Evolutionary conservation across 2,888 invertebrate species (phyloP), one percentile per base, ranked within the genome.

Genomic region (Erynnis tages): DNA sequence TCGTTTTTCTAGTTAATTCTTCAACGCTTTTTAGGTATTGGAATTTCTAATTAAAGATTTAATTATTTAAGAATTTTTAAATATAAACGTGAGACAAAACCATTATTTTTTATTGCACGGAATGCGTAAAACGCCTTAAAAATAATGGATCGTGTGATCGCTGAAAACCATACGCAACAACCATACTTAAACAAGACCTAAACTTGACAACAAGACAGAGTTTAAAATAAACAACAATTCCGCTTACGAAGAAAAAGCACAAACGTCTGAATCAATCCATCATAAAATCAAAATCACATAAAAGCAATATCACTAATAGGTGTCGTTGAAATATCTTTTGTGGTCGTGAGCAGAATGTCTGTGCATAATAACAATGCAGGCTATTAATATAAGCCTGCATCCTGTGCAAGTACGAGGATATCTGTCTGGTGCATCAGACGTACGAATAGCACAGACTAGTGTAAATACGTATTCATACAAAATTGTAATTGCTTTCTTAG

Each of bases 341-440:
- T 2, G 37, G 7, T 44, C 52, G 52, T 52, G 52, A 52, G 10
- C 27, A 14, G 52, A 44, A 38, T 52, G 23, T 30, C n/a, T 25
- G 34, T 37, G 37, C 44, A 52, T 52, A 38, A 48, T 35, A 38
- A 37, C 50, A 44, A 52, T 37, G 49, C 32, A 29, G 10, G 52
- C 37, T 44, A 37, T 37, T 44, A 44, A 44, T 52, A 52, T 30
- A 30, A 27, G 11, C 16, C 8, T 43, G 44, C 52, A 52, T 52
- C 52, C 52, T 52, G 50, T 37, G 53, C 30, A 21, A 49, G 40
- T 40, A 35, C 30, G 14, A 49, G 40, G 35, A 35, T 19, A 41
- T 40, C 35, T 19, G 54, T 57, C 49, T 53, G 40, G 49, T 19
- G 27, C 54, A 40, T 45, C 52, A 58, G 57, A 57, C 57, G 27